A percentile compares a stretch with the other conserved stretches of the same genome.
These are phyloP conservation scores for Agapostemon virescens DNA, from an alignment of 2,888 invertebrate genomes.

Conservation along the genomic window DNA sequence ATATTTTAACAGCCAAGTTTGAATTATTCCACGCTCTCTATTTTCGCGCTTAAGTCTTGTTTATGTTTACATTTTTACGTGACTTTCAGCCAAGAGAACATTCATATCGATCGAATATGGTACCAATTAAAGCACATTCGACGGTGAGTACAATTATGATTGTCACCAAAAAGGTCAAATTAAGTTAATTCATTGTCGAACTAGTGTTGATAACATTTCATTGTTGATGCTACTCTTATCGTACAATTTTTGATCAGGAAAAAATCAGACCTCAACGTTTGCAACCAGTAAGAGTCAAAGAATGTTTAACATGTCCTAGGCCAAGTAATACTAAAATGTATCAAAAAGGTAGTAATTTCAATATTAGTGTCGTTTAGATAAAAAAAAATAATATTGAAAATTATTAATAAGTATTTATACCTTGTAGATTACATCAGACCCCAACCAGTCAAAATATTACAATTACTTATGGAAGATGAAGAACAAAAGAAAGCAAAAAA, in stretches of 20 bases:
- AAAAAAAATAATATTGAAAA: not conserved
- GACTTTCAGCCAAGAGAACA: too few relatives aligned
- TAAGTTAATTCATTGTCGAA: not conserved
- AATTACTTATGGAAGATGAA: slow-evolving; percentile 21
- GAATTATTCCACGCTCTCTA: slow-evolving; percentile 5
- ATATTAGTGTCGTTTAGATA: not conserved
- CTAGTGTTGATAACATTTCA: not conserved
- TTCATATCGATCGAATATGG: not conserved
- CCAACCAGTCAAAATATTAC: slow-evolving; percentile 44
- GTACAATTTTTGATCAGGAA: slow-evolving; percentile 18
- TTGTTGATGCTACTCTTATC: not conserved
- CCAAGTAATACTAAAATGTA: not conserved
- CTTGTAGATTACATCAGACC: slow-evolving; percentile 21
- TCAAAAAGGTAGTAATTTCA: slow-evolving; percentile 30
- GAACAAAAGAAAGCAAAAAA: slow-evolving; percentile 6
- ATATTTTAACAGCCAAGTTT: slow-evolving; percentile 28
- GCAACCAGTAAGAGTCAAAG: too few relatives aligned
- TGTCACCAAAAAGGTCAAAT: not conserved
- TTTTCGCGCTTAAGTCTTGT: not conserved
- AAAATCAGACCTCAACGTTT: slow-evolving; percentile 14
- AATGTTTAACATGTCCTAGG: too few relatives aligned
- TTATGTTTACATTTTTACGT: not conserved
- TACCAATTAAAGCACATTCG: slow-evolving; percentile 6
- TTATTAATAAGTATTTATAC: not conserved
- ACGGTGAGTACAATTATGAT: slow-evolving; percentile 13